Evolutionary conservation across 30 jellyfish, hydroid and myxozoan genomes (phyloP).

Genomic region (Aurelia coerulea): DNA sequence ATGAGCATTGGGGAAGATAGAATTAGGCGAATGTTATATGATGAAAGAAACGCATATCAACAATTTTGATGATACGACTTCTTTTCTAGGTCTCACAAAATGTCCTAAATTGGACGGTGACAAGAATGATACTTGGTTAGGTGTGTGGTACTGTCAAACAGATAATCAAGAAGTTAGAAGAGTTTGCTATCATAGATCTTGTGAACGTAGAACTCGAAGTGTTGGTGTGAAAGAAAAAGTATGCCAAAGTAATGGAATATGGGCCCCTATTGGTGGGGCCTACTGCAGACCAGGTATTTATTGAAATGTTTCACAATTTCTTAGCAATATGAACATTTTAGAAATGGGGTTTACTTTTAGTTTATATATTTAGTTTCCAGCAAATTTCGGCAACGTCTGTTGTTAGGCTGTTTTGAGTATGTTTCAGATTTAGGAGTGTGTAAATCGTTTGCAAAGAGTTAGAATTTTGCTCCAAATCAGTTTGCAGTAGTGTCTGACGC

Average conservation of each 20-base stretch:
- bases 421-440: too few species aligned
- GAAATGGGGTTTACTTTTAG: too few species aligned
- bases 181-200: background rate
- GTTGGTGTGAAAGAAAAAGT: constrained; percentile 30
- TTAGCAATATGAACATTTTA: too few species aligned
- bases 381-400: too few species aligned
- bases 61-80: background rate
- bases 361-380: too few species aligned
- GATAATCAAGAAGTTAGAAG: background rate
- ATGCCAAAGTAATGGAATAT: constrained; percentile 49
- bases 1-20: too few species aligned
- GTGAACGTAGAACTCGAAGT: background rate
- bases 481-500: too few species aligned
- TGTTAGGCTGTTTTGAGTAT: too few species aligned
- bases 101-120: constrained; percentile 27
- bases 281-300: constrained; percentile 35
- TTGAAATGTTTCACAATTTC: too few species aligned
- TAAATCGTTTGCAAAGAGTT: too few species aligned
- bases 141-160: background rate
- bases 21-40: too few species aligned
- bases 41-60: background rate
- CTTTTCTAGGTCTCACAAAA: background rate
- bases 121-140: background rate
- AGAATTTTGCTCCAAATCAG: too few species aligned
- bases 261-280: constrained; percentile 52